Evolutionary conservation across 2,797 vertebrate species (phyloP), one percentile per base, ranked within the genome.

Genomic region (Catostomus latipinnis): DNA sequence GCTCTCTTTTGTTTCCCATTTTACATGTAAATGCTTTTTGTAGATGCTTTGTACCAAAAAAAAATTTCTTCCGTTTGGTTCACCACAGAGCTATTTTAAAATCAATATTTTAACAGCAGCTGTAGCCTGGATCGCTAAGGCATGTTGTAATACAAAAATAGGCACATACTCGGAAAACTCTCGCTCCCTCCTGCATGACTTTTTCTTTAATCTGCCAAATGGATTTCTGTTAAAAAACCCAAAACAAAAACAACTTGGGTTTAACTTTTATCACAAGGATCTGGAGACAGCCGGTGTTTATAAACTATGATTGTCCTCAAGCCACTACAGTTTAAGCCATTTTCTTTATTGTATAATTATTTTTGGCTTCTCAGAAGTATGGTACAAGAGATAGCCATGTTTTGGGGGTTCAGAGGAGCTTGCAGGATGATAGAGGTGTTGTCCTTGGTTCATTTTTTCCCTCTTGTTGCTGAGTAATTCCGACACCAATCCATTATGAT

Each of bases 31-130:
- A 93, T 92, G 94, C 96, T 94, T 87, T 34, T 96, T 93, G 91
- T 96, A 95, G 95, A 96, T 95, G 95, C 95, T 96, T 95, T 96
- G 95, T 96, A 96, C 95, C 95, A 79, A 96, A 97, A 96, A 94
- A 93, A 91, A 89, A 88, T 89, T 90, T 87, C 81, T 88, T 88
- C 88, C 89, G 86, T 34, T 74, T 68, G 71, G 74, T 91, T 90
- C 87, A 86, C 91, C 91, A 85, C 82, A 86, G 34, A 34, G 87
- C 91, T 90, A 90, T 89, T 89, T 91, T 90, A 89, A 78, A 91
- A 93, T 93, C 88, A 93, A 92, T 92, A 91, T 92, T 94, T 93
- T 89, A 93, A 92, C 90, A 92, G 90, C 91, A 90, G 88, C 88
- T 90, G 80, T 91, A 90, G 90, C 88, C 88, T 88, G 90, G 89